Evolutionary conservation across 2,113 vertebrate species (phyloP), one percentile per base, ranked within the genome.

Genomic region (Tylochromis polylepis): DNA sequence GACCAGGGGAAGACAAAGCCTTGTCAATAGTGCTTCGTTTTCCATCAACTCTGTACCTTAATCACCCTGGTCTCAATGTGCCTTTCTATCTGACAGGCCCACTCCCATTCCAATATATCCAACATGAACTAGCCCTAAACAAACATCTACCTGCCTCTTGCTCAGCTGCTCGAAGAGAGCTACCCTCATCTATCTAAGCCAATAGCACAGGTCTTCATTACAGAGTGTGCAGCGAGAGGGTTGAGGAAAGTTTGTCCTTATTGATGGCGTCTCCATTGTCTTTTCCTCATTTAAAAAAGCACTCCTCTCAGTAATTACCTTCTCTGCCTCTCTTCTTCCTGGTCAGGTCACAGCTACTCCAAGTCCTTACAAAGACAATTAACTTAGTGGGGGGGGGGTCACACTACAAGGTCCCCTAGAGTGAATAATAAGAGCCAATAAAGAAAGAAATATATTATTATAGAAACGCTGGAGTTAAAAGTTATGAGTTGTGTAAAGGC

Each of bases 41-140:
- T 96, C 94, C 95, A 96, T 96, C 95, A 96, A 92, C 93, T 92
- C 92, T 94, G 90, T 94, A 95, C 94, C 91, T 96, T 96, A 96
- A 96, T 96, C 95, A 96, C 93, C 90, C 88, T n/a, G 84, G 91
- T 93, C 89, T 94, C 95, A 95, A 95, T 93, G 89, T 6, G 83
- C 91, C 88, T 93, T 87, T 89, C 88, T 91, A 70, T 90, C 93
- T 86, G 87, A 95, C 89, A 77, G 79, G 29, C 90, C 83, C 90
- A 87, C 91, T 91, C 92, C 84, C 85, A 91, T 92, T 94, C 94
- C 95, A 93, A 96, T 96, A 95, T 90, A 94, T 92, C 92, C 88
- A 87, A 85, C 85, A 58, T 84, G 81, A 92, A 91, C 90, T 70
- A 16, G 87, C 75, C 89, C 94, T 94, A 95, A 93, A 95, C 92